Base-by-base conservation (phyloP, 2,888 invertebrate genomes). In the Leistus spinibarbis region DNA sequence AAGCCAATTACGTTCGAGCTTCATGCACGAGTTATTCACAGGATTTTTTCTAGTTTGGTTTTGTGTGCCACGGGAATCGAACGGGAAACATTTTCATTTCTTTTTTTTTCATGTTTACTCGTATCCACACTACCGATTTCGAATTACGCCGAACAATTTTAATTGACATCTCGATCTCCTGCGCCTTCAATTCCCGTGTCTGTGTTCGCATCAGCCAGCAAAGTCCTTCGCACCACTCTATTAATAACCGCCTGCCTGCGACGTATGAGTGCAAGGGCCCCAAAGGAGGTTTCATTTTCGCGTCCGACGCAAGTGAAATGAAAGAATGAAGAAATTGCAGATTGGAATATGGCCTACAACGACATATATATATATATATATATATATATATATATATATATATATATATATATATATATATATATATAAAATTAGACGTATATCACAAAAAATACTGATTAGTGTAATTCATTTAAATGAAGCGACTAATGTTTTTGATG, bases 1-100 rank as follows among this genome's bases (percentile, higher is more conserved):
- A 54, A 22, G 23, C 70, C 70, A 70, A 70, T 70, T 70, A 70
- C 70, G 63, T 70, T 24, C 64, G 19, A 71, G 56, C 56, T 64
- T 71, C 65, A 71, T 27, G 71, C 65, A 53, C 65, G 64, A 71
- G 65, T 71, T 65, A 71, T 71, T 71, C 65, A 65, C 64, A 54
- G 54, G 65, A 17, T 23, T 19, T 56, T 56, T 53, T 57, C 57
- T 16, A n/a, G 57, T 60, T 13, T n/a, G 27, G 64, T 62, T 70
- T 27, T 62, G 16, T 20, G 7, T 13, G 20, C 57, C 27, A 27
- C 60, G 27, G 27, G 19, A 13, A 69, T 62, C 54, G 63, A 53
- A 22, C 22, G 63, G 40, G 40, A 13, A 40, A 40, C 40, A 40
- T 56, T n/a, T n/a, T n/a, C n/a, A 40, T 40, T 40, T 40, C 54